Percentiles rank a stretch among this genome's conserved stretches.
Conservation (phyloP, 2,797 vertebrate species). For the Lerista edwardsae region DNA sequence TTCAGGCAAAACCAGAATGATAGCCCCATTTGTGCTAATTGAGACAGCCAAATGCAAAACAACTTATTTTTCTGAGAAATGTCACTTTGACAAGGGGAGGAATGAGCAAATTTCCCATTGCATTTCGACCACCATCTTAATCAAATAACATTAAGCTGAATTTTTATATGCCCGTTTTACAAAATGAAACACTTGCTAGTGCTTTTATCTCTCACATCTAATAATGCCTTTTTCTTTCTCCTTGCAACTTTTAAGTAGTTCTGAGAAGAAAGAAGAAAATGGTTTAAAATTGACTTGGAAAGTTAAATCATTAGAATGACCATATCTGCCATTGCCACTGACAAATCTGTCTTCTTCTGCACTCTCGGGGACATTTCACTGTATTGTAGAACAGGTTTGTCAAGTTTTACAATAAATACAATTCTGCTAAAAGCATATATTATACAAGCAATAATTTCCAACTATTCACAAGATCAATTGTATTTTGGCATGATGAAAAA, state of each 20-base stretch:
- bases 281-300: constrained; percentile 64
- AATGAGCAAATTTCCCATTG: background rate
- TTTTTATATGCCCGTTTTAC: constrained; percentile 8
- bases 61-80: constrained; percentile 33
- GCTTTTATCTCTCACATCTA: constrained; percentile 48
- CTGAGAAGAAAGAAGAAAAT: background rate
- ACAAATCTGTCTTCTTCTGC: constrained; percentile 49
- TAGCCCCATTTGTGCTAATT: background rate
- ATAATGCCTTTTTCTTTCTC: constrained; percentile 29
- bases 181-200: constrained; percentile 47
- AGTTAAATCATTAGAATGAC: constrained; percentile 64
- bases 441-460: constrained; percentile 62
- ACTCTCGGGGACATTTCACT: constrained; percentile 48
- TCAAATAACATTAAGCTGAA: background rate
- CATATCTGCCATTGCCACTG: constrained; percentile 46
- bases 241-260: constrained; percentile 18
- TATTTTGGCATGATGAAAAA: constrained; percentile 57
- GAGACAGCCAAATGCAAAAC: background rate
- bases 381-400: constrained; percentile 62
- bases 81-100: background rate
- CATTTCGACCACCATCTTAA: constrained; percentile 19
- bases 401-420: constrained; percentile 68
- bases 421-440: constrained; percentile 62
- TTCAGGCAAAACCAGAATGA: background rate
- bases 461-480: constrained; percentile 60